Base-by-base conservation (phyloP, 2,888 invertebrate species). In the Antheraea assamensis region DNA sequence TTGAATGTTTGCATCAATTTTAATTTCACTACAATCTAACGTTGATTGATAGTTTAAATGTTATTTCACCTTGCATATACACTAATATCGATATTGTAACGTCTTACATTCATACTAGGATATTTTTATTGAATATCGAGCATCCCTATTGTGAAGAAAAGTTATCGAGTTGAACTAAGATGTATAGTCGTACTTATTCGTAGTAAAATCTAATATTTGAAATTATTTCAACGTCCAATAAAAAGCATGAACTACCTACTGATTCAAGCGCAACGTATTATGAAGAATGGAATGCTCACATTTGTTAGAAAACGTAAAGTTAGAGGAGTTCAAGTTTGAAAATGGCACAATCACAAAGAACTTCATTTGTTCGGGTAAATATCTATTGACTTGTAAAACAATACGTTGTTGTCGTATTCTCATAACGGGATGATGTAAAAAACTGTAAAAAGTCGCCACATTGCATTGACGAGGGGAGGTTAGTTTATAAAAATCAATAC, bases 261-360 rank as follows among this genome's bases (percentile, higher is more conserved):
- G 83, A 83, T 85, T 85, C 77, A 77, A 81, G 83, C 84, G 75
- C 78, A 81, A 79, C 73, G 74, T 86, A 85, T 76, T 81, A 93
- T 93, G 93, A 95, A 95, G 88, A 88, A 96, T 96, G 96, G 96
- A 96, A 95, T 96, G 96, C 92, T 95, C 96, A 87, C 96, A 96
- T 95, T 95, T 96, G 86, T 94, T 94, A 90, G 95, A 96, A 92
- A 95, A 96, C 94, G 95, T 96, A 88, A 95, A 95, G 89, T 91
- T 95, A 88, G 92, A 93, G 85, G 91, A 93, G 88, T 89, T 93
- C 86, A 90, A 91, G 87, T 84, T 87, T 85, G 91, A 94, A 86
- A 94, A 94, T 87, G 90, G 88, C 82, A 89, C 90, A 87, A 92
- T 93, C 92, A 95, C 96, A 95, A 95, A 96, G 96, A 95, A 96